Percentiles rank a stretch among this genome's conserved stretches.
phyloP scores from a whole-genome alignment of 30 jellyfish, hydroid and myxozoan species.

The Chrysaora quinquecirrha region DNA sequence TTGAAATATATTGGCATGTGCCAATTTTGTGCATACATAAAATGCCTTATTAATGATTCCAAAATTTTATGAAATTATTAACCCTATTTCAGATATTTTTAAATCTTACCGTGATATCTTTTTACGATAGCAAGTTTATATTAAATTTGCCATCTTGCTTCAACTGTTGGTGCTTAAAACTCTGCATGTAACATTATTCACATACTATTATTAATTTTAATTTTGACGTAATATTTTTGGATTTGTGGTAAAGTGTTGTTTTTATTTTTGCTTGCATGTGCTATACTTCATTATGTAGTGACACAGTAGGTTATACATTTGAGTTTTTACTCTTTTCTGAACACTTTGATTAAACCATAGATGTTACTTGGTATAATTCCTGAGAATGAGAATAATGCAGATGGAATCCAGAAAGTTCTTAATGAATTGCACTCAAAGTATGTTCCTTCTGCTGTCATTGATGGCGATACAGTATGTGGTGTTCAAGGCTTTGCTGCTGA shows the following conservation, averaged over 20 bases:
- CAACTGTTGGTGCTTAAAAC: neutral
- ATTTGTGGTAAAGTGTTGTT: neutral
- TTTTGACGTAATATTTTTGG: neutral
- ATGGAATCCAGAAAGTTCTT: constrained; percentile 42
- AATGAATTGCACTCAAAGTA: constrained; percentile 20
- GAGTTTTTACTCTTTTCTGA: neutral
- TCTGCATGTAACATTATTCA: neutral
- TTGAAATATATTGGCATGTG: too few relatives aligned
- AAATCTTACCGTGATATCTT: neutral
- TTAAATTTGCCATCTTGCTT: neutral
- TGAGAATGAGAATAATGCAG: constrained; percentile 27
- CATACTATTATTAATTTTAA: neutral
- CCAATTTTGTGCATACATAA: too few relatives aligned
- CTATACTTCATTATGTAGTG: too few relatives aligned
- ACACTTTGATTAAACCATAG: neutral
- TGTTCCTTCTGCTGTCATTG: constrained; percentile 16
- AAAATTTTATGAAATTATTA: neutral
- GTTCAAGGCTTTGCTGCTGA: constrained; percentile 24
- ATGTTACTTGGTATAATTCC: constrained; percentile 27
- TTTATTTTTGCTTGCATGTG: too few relatives aligned
- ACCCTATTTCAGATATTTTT: neutral
- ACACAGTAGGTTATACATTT: neutral
- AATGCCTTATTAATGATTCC: too few relatives aligned
- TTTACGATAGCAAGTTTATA: neutral
- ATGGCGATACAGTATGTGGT: neutral